Evolutionary conservation across 2,888 invertebrate species (phyloP).

Genomic region (Oxyscelio sp.): DNA sequence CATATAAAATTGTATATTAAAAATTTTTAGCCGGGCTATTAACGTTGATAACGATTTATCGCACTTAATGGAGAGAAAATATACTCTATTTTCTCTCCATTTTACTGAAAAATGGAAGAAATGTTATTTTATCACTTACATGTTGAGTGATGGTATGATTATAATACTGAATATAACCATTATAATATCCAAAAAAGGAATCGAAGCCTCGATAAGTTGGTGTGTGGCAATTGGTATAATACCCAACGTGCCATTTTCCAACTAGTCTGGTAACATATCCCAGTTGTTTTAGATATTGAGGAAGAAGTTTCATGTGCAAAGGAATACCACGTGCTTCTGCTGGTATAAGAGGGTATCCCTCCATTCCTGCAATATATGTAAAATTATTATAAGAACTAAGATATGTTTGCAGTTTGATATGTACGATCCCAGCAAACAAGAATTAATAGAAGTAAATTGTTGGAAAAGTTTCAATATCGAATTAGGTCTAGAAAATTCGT

Average conservation of each 20-base stretch:
- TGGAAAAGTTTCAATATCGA: too few relatives aligned
- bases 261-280: slow-evolving; percentile 89
- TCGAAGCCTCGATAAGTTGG: slow-evolving; percentile 94
- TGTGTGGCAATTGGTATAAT: slow-evolving; percentile 90
- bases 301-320: slow-evolving; percentile 89
- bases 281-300: slow-evolving; percentile 89
- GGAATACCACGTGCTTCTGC: slow-evolving; percentile 89
- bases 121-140: slow-evolving; percentile 74
- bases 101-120: too few relatives aligned
- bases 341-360: slow-evolving; percentile 69
- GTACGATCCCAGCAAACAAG: too few relatives aligned
- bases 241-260: slow-evolving; percentile 91
- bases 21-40: too few relatives aligned
- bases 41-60: too few relatives aligned
- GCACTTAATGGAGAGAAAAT: too few relatives aligned
- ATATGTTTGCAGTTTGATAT: too few relatives aligned
- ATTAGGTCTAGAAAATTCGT: too few relatives aligned
- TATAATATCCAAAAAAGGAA: slow-evolving; percentile 95
- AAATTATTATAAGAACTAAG: too few relatives aligned
- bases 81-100: too few relatives aligned
- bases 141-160: slow-evolving; percentile 90
- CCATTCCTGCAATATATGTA: slow-evolving; percentile 19
- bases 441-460: too few relatives aligned
- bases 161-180: slow-evolving; percentile 94
- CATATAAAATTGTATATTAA: too few relatives aligned